Evolutionary conservation across 2,888 invertebrate species (phyloP).

Genomic region (Mythimna pallens): DNA sequence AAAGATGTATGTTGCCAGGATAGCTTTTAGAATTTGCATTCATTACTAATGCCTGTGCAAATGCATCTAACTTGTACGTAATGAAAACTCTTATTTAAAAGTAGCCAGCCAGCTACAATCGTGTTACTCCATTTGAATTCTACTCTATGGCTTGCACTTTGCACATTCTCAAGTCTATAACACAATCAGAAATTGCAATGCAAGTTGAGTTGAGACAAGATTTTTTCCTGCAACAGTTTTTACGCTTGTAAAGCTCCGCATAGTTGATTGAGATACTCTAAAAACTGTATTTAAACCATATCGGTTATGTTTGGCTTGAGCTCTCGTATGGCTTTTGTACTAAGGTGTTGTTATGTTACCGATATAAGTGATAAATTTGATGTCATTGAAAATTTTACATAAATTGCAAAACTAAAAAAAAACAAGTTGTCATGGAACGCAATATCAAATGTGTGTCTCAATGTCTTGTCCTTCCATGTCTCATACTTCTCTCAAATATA

Average conservation of each 20-base stretch:
- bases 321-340: background rate
- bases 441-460: background rate
- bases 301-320: background rate
- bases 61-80: background rate
- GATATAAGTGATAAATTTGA: background rate
- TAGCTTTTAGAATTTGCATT: background rate
- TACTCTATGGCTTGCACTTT: conserved; percentile 17
- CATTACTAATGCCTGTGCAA: background rate
- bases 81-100: no score
- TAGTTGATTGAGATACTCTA: conserved; percentile 11
- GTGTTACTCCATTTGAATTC: conserved; percentile 6
- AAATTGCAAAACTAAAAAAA: no score
- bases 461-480: background rate
- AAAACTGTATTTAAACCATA: background rate
- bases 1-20: background rate
- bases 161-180: conserved; percentile 27
- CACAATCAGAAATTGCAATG: conserved; percentile 39
- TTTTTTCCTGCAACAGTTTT: conserved; percentile 35
- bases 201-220: conserved; percentile 21
- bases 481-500: background rate
- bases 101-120: background rate
- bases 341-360: background rate
- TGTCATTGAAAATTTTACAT: background rate
- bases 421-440: no score
- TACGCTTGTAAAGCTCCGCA: conserved; percentile 10